A percentile compares a stretch with the other conserved stretches of the same genome.
phyloP scores from a whole-genome alignment of 1,140 invertebrate genomes.

The Aphelinus atriplicis region DNA sequence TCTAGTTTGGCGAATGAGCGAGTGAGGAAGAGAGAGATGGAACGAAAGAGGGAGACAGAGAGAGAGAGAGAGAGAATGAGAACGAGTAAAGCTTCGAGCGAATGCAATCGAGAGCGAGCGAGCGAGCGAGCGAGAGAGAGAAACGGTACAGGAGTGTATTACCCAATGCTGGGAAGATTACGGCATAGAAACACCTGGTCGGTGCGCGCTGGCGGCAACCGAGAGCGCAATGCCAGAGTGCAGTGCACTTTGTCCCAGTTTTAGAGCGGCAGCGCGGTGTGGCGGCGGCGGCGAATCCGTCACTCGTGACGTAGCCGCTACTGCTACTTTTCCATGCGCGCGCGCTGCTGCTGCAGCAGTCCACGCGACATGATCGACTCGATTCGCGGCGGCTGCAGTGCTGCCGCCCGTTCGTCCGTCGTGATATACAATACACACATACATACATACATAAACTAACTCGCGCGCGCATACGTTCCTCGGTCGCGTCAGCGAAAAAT shows the following conservation, averaged over 20 bases:
- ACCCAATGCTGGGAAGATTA: conserved; percentile 64
- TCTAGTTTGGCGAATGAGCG: conserved; percentile 11
- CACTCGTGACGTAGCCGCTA: conserved; percentile 63
- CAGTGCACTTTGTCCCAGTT: conserved; percentile 67
- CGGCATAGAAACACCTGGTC: conserved; percentile 64
- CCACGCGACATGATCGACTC: too few species aligned
- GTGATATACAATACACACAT: too few species aligned
- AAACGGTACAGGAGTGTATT: conserved; percentile 55
- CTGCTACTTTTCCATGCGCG: conserved; percentile 54
- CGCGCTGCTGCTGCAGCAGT: not conserved
- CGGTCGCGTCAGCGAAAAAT: too few species aligned
- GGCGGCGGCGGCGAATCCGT: conserved; percentile 54
- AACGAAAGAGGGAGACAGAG: conserved; percentile 15
- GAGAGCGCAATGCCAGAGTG: conserved; percentile 66
- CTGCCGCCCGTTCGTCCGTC: too few species aligned
- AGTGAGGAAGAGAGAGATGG: conserved; percentile 42
- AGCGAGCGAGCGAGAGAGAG: conserved; percentile 25
- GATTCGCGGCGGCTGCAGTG: too few species aligned
- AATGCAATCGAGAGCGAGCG: too few species aligned
- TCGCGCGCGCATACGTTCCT: too few species aligned
- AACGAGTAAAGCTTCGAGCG: not conserved
- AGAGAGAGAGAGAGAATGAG: conserved; percentile 37
- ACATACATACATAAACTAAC: too few species aligned
- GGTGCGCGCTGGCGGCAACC: conserved; percentile 18
- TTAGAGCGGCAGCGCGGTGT: conserved; percentile 33